Conservation (phyloP, 2,888 invertebrate species). For the Andrena praecox region DNA sequence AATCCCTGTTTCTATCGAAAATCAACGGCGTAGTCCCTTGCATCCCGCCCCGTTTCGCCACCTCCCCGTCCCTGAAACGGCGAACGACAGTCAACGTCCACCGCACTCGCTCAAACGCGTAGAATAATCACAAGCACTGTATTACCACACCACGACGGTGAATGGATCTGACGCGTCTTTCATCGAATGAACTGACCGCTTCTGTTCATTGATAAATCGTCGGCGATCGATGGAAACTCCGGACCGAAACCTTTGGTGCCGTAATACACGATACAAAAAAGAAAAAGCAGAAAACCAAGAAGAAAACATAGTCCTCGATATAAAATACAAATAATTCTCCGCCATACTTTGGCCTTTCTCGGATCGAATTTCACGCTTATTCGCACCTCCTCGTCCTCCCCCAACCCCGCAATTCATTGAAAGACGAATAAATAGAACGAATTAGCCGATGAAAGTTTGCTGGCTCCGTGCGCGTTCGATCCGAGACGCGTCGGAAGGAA, state of each 20-base stretch:
- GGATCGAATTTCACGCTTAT: background rate
- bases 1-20: conserved; percentile 24
- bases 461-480: too few relatives aligned
- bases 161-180: conserved; percentile 29
- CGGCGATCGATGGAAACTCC: conserved; percentile 7
- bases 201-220: conserved; percentile 6
- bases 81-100: conserved; percentile 63
- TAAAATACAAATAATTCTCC: conserved; percentile 22
- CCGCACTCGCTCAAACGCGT: background rate
- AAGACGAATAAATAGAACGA: conserved; percentile 6
- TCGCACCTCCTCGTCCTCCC: background rate
- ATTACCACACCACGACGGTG: background rate
- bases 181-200: conserved; percentile 18
- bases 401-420: conserved; percentile 9
- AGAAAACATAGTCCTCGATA: background rate
- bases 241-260: background rate
- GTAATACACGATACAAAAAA: background rate
- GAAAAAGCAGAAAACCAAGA: background rate
- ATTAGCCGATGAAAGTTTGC: background rate
- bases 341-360: background rate
- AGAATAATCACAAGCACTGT: conserved; percentile 22
- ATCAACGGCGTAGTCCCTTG: conserved; percentile 41
- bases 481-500: too few relatives aligned
- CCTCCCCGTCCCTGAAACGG: background rate
- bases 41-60: background rate